A percentile compares a stretch with the other conserved stretches of the same genome.
Evolutionary conservation across 2,888 invertebrate genomes (phyloP).

Genomic region (Fragum whitleyi): DNA sequence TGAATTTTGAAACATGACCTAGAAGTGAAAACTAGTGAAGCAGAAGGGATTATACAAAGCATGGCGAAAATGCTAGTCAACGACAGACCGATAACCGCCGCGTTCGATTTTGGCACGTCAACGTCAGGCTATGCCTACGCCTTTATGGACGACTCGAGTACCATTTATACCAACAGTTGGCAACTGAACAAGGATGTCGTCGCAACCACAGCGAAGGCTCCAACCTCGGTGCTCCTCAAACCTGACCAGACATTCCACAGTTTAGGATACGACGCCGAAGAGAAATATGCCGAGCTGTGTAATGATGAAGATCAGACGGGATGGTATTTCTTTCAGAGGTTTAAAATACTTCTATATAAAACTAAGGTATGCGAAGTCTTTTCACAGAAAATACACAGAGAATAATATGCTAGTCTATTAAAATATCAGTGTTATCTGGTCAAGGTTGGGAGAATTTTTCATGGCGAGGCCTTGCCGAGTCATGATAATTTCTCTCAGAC

Average conservation of each 20-base stretch:
- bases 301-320: conserved; percentile 23
- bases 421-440: too few relatives aligned
- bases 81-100: conserved; percentile 16
- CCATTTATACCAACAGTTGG: conserved; percentile 19
- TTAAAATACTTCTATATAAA: conserved; percentile 25
- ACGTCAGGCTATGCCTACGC: conserved; percentile 27
- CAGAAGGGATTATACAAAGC: too few relatives aligned
- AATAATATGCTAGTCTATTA: too few relatives aligned
- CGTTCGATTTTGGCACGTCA: conserved; percentile 29
- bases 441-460: too few relatives aligned
- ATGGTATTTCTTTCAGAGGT: conserved; percentile 18
- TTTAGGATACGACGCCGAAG: conserved; percentile 29
- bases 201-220: conserved; percentile 23
- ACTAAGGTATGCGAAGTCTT: conserved; percentile 19
- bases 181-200: background rate
- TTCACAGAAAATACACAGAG: conserved; percentile 8
- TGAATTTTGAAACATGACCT: too few relatives aligned
- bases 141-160: conserved; percentile 8
- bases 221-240: conserved; percentile 25
- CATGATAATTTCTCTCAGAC: too few relatives aligned
- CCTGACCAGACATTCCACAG: conserved; percentile 22
- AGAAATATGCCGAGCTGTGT: conserved; percentile 20
- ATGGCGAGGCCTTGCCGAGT: too few relatives aligned
- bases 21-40: too few relatives aligned
- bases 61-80: too few relatives aligned